These are phyloP conservation scores for Agraylea sexmaculata DNA, from an alignment of 1,140 invertebrate species.

Conservation along the genomic window DNA sequence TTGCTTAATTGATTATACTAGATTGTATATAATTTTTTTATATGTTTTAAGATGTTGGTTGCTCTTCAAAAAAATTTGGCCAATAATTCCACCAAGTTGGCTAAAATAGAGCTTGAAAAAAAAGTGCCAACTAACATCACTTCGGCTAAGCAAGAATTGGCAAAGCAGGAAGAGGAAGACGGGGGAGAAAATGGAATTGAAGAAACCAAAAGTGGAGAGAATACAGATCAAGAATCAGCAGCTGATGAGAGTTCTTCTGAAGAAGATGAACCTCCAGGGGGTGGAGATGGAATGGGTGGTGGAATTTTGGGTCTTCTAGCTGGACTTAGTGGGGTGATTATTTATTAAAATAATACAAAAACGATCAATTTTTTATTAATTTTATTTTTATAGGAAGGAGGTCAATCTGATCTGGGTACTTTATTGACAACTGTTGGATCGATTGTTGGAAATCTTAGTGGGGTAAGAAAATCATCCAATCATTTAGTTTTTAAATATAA, in stretches of 20 bases:
- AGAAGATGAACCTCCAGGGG: conserved; percentile 21
- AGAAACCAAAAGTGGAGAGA: conserved; percentile 6
- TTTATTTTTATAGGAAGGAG: conserved; percentile 12
- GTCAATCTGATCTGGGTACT: conserved; percentile 19
- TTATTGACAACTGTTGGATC: conserved; percentile 16
- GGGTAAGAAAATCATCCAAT: conserved; percentile 28
- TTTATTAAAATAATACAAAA: conserved; percentile 5
- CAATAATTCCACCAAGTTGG: neutral
- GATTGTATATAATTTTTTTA: conserved; percentile 1
- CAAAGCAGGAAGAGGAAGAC: neutral
- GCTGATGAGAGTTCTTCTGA: conserved; percentile 1
- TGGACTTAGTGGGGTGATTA: conserved; percentile 33
- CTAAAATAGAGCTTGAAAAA: neutral
- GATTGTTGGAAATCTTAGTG: conserved; percentile 28
- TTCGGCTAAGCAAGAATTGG: neutral
- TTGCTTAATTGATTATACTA: no score
- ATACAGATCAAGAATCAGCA: conserved; percentile 4
- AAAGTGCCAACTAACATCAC: neutral
- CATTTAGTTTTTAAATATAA: no score
- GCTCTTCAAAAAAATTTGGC: conserved; percentile 1
- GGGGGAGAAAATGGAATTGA: neutral
- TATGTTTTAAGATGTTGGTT: conserved; percentile 1
- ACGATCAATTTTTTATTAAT: conserved; percentile 3
- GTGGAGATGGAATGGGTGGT: conserved; percentile 22
- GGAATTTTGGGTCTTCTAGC: conserved; percentile 32